A percentile compares a stretch with the other conserved stretches of the same genome.
Evolutionary conservation across 2,113 vertebrate species (phyloP).

Genomic region (Prochilodus magdalenae): DNA sequence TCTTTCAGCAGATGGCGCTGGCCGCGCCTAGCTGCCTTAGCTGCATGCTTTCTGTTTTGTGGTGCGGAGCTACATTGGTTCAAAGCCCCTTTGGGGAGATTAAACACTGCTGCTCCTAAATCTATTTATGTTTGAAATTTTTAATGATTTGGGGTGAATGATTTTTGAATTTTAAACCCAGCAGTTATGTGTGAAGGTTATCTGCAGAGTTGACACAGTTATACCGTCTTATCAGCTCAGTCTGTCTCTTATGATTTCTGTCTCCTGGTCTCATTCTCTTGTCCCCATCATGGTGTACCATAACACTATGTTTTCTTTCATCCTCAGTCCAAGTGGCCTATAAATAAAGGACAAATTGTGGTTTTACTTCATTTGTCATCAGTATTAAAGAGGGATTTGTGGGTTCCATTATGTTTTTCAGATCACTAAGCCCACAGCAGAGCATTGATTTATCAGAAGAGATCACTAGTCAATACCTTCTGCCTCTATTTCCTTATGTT

Average conservation of each 20-base stretch:
- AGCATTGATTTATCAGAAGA: not conserved
- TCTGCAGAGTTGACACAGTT: constrained; percentile 9
- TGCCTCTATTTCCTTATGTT: not conserved
- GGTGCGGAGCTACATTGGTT: constrained; percentile 39
- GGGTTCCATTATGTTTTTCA: not conserved
- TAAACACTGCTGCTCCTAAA: constrained; percentile 49
- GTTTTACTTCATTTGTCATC: constrained; percentile 18
- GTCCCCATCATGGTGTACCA: constrained; percentile 44
- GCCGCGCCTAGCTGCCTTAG: constrained; percentile 69
- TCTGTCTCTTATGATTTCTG: constrained; percentile 38
- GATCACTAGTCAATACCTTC: not conserved
- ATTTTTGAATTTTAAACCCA: constrained; percentile 26
- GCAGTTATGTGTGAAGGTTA: constrained; percentile 14
- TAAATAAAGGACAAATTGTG: constrained; percentile 3
- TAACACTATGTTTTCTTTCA: constrained; percentile 46
- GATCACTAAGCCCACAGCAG: not conserved
- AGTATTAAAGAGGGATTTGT: not conserved
- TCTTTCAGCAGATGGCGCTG: constrained; percentile 42
- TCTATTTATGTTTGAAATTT: not conserved
- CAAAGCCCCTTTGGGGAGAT: constrained; percentile 9
- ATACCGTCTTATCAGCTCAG: constrained; percentile 1
- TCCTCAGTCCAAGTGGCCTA: constrained; percentile 21
- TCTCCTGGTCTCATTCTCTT: constrained; percentile 47
- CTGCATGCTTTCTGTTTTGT: constrained; percentile 73
- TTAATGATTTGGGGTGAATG: constrained; percentile 8